These are phyloP conservation scores for Formica exsecta DNA, from an alignment of 1,140 invertebrate species.

Conservation along the genomic window DNA sequence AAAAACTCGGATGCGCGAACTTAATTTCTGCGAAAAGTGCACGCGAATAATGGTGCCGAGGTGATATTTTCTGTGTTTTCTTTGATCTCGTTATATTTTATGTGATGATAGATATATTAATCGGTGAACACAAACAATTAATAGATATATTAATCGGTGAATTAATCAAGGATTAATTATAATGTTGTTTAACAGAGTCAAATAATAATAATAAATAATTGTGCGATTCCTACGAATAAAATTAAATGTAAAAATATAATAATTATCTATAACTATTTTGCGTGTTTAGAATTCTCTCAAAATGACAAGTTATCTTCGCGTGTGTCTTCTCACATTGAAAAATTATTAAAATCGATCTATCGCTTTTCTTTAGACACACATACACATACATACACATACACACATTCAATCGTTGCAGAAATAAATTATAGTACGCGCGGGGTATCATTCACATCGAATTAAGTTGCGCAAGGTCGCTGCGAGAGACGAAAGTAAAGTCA, in stretches of 20 bases:
- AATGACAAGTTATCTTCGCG: background rate
- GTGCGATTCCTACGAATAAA: background rate
- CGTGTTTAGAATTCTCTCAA: background rate
- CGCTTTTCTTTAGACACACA: background rate
- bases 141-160: background rate
- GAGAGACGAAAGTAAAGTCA: conserved; percentile 70
- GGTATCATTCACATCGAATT: conserved; percentile 18
- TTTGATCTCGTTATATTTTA: background rate
- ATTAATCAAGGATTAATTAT: background rate
- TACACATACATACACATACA: too few relatives aligned
- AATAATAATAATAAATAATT: background rate
- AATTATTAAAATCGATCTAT: background rate
- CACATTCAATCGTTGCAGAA: background rate
- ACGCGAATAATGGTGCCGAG: background rate
- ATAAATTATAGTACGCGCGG: background rate
- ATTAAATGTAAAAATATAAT: background rate
- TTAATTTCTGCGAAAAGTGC: conserved; percentile 10
- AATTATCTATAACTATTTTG: background rate
- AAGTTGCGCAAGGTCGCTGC: conserved; percentile 65
- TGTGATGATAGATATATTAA: background rate
- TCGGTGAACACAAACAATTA: background rate
- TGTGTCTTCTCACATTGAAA: background rate
- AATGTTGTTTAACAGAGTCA: background rate
- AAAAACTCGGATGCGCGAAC: background rate
- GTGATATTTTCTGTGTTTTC: background rate